phyloP scores from a whole-genome alignment of 1,140 invertebrate genomes.

The Cydia strobilella region DNA sequence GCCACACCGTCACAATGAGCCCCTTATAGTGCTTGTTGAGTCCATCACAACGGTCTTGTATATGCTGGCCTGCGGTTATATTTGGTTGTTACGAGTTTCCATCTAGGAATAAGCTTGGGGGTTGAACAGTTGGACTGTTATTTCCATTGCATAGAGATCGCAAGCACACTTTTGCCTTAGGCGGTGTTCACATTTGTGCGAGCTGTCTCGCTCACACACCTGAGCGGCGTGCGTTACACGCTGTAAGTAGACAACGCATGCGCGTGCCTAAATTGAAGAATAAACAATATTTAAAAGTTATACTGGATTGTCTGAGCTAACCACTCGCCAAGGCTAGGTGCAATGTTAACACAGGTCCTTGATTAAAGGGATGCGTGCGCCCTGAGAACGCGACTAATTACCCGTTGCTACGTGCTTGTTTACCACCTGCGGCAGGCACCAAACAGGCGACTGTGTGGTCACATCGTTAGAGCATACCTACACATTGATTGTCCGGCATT shows the following conservation, averaged over 20 bases:
- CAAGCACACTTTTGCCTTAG: no score
- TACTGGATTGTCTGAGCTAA: neutral
- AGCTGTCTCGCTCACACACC: no score
- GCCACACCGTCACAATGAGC: neutral
- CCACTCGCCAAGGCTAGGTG: neutral
- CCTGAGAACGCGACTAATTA: slow-evolving; percentile 14
- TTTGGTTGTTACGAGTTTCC: no score
- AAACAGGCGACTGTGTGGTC: slow-evolving; percentile 1
- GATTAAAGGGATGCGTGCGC: slow-evolving; percentile 18
- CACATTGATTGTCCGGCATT: neutral
- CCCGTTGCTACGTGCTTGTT: slow-evolving; percentile 3
- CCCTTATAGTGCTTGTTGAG: neutral
- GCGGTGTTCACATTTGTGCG: no score
- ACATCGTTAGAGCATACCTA: slow-evolving; percentile 1
- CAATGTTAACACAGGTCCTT: neutral
- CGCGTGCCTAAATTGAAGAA: neutral
- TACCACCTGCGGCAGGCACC: neutral
- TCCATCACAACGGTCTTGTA: neutral
- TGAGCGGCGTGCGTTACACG: no score
- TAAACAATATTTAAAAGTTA: neutral
- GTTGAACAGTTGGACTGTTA: no score
- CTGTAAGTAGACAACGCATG: no score
- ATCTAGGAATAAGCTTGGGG: no score
- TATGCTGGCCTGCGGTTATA: no score
- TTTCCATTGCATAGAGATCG: no score